Conservation (phyloP, 2,113 vertebrate genomes). For the Hypanus sabinus region DNA sequence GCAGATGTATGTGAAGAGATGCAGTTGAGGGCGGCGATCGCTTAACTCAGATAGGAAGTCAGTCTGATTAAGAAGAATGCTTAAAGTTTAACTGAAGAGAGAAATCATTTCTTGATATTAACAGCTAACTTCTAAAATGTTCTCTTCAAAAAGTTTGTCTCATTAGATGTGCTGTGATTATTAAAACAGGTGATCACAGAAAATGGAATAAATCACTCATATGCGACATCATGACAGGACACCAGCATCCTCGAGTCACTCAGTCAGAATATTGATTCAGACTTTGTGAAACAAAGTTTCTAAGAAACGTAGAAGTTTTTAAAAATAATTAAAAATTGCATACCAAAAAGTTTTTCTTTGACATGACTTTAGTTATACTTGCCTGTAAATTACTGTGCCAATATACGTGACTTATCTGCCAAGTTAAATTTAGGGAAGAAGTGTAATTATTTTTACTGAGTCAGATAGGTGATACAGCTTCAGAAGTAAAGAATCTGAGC, state of each 20-base stretch:
- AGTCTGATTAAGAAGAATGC: no score
- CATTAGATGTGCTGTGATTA: no score
- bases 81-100: no score
- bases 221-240: background rate
- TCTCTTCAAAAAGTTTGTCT: no score
- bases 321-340: background rate
- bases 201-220: background rate
- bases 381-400: background rate
- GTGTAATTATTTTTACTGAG: background rate
- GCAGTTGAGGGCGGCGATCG: no score
- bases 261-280: background rate
- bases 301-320: background rate
- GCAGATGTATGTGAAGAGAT: no score
- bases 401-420: background rate
- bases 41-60: no score
- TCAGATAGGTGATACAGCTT: background rate
- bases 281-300: background rate
- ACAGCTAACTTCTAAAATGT: no score
- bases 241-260: background rate
- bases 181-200: no score
- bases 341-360: no score
- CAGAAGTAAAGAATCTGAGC: no score
- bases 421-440: background rate
- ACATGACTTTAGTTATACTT: background rate
- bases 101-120: no score